A percentile compares a stretch with the other conserved stretches of the same genome.
Conservation (phyloP, 1,140 invertebrate species). For the Cylas formicarius region DNA sequence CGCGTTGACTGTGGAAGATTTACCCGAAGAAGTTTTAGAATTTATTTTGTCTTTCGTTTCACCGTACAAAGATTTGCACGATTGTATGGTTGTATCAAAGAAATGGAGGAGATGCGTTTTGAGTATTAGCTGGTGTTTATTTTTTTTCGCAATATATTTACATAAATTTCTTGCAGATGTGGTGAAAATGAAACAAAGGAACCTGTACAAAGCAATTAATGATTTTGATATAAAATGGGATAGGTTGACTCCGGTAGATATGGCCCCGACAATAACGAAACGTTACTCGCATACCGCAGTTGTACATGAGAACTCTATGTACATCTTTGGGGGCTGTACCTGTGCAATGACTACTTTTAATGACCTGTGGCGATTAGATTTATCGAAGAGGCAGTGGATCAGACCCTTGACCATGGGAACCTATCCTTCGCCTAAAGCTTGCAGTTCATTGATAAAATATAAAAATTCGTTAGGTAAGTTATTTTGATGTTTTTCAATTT, state of each 20-base stretch:
- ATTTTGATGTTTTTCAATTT: slow-evolving; percentile 2
- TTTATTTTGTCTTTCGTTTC: slow-evolving; percentile 83
- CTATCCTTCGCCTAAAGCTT: slow-evolving; percentile 94
- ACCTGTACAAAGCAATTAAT: slow-evolving; percentile 59
- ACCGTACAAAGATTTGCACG: slow-evolving; percentile 82
- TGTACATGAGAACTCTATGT: slow-evolving; percentile 78
- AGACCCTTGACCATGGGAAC: slow-evolving; percentile 73
- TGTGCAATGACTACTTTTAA: slow-evolving; percentile 92
- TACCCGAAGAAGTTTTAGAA: slow-evolving; percentile 89
- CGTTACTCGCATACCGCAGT: slow-evolving; percentile 89
- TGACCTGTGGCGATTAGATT: slow-evolving; percentile 91
- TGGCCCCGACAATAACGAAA: slow-evolving; percentile 68
- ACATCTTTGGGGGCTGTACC: slow-evolving; percentile 94
- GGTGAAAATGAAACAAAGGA: slow-evolving; percentile 56
- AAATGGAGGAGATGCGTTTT: slow-evolving; percentile 73
- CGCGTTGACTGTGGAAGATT: slow-evolving; percentile 49
- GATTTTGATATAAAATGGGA: slow-evolving; percentile 65
- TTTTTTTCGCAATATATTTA: slow-evolving; percentile 4
- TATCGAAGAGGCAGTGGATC: slow-evolving; percentile 76
- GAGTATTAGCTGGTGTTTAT: slow-evolving; percentile 54
- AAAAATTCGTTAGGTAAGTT: slow-evolving; percentile 53
- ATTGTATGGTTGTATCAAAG: slow-evolving; percentile 77
- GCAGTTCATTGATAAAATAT: slow-evolving; percentile 82
- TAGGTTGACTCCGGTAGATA: slow-evolving; percentile 47
- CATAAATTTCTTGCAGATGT: slow-evolving; percentile 55